Evolutionary conservation across 2,888 invertebrate genomes (phyloP), one percentile per base, ranked within the genome.

Genomic region (Hydraecia micacea): DNA sequence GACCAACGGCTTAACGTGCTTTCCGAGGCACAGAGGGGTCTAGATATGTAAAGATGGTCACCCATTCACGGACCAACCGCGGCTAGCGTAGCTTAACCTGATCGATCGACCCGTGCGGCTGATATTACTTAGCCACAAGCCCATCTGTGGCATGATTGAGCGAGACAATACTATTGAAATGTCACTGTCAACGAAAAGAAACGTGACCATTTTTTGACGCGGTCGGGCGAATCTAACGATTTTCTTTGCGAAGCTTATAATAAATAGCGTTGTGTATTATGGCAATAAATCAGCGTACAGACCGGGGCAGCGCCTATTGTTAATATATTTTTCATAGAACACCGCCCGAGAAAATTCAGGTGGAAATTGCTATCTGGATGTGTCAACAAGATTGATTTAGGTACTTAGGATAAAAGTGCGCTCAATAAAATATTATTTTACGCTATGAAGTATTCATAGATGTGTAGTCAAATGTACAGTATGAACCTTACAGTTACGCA

Each of bases 311-410:
- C 81, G 79, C 80, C 85, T 86, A 90, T 89, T 87, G 88, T 88
- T 90, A 89, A 88, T 89, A 90, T 90, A 89, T 90, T 90, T 90
- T 89, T 89, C 90, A 89, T 88, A 87, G 85, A 77, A 80, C 82
- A 84, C 74, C 63, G 60, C 49, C 55, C 68, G 32, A 67, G 75
- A 76, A 80, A 72, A 66, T 81, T 77, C 76, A 87, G 78, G 87
- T 87, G 85, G 52, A 77, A 77, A 77, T 73, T 81, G 42, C 13
- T 32, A 28, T 71, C 83, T 81, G 21, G 86, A 87, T 66, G 81
- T 81, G 86, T 76, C 85, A 84, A 78, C 21, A 52, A 49, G 83
- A 75, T 86, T 80, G 76, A 86, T 80, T 85, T 81, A 83, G n/a
- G 73, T 74, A 25, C 63, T 73, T 63, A 52, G 5, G 49, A 70